Evolutionary conservation across 2,797 vertebrate species (phyloP).

Genomic region (Falco concolor): DNA sequence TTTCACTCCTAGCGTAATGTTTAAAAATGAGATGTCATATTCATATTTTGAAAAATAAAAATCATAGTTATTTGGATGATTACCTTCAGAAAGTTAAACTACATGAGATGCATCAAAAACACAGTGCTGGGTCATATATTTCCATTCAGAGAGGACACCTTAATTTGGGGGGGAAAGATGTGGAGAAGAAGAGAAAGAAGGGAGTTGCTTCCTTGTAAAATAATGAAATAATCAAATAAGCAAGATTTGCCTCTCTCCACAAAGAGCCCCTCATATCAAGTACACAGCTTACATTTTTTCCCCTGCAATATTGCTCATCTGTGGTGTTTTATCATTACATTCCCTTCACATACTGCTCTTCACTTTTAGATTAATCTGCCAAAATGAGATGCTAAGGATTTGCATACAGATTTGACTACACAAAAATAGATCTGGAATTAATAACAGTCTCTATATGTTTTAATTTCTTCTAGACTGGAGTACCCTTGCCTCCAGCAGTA

Average conservation of each 20-base stretch:
- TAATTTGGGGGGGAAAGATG: neutral
- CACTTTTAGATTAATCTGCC: conserved; percentile 79
- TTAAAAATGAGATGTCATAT: conserved; percentile 40
- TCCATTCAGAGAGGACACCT: neutral
- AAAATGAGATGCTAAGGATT: conserved; percentile 84
- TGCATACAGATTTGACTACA: conserved; percentile 87
- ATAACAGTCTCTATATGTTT: conserved; percentile 84
- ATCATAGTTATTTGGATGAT: conserved; percentile 25
- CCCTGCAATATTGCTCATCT: conserved; percentile 53
- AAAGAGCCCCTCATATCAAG: conserved; percentile 1
- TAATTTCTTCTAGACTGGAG: conserved; percentile 82
- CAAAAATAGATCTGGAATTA: conserved; percentile 85
- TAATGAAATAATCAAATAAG: conserved; percentile 51
- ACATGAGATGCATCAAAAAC: neutral
- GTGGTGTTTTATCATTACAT: conserved; percentile 71
- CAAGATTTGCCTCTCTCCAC: conserved; percentile 45
- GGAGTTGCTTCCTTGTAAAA: neutral
- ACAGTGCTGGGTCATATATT: neutral
- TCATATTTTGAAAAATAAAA: conserved; percentile 40
- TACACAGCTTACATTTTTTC: conserved; percentile 28
- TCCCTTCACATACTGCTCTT: conserved; percentile 74
- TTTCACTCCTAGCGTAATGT: neutral
- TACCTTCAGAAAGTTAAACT: conserved; percentile 11
- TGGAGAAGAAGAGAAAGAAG: neutral
- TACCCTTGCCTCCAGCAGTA: conserved; percentile 83